Conservation (phyloP, 2,113 vertebrate species). For the Megaceryle torquata region DNA sequence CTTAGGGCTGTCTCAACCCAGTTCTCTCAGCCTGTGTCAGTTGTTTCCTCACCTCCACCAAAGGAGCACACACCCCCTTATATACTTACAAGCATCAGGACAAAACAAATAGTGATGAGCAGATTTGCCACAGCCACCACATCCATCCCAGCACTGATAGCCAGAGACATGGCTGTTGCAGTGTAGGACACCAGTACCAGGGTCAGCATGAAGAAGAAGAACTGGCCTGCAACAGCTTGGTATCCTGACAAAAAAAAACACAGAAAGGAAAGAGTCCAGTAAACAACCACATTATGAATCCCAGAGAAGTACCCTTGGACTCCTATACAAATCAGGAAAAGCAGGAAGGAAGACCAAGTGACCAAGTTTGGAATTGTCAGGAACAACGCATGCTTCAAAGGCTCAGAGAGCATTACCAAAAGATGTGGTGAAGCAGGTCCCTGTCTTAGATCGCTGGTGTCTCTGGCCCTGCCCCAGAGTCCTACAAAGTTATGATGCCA, state of each 20-base stretch:
- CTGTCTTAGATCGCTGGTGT: background rate
- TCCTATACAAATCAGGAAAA: background rate
- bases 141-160: slow-evolving; percentile 69
- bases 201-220: slow-evolving; percentile 66
- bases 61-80: background rate
- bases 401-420: background rate
- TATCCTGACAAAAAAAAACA: slow-evolving; percentile 43
- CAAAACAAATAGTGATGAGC: slow-evolving; percentile 65
- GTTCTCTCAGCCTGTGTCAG: background rate
- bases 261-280: background rate
- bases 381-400: background rate
- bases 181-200: slow-evolving; percentile 58
- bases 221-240: slow-evolving; percentile 32
- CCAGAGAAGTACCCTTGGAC: background rate
- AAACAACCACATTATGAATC: background rate
- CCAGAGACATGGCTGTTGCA: slow-evolving; percentile 66
- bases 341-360: background rate
- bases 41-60: background rate
- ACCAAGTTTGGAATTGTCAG: background rate
- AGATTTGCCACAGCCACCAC: slow-evolving; percentile 67
- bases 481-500: background rate
- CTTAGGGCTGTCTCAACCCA: background rate
- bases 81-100: slow-evolving; percentile 69
- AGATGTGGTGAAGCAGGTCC: background rate
- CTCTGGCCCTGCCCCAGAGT: background rate